A percentile compares a stretch with the other conserved stretches of the same genome.
Conservation (phyloP, 2,888 invertebrate genomes). For the Caenorhabditis wallacei region DNA sequence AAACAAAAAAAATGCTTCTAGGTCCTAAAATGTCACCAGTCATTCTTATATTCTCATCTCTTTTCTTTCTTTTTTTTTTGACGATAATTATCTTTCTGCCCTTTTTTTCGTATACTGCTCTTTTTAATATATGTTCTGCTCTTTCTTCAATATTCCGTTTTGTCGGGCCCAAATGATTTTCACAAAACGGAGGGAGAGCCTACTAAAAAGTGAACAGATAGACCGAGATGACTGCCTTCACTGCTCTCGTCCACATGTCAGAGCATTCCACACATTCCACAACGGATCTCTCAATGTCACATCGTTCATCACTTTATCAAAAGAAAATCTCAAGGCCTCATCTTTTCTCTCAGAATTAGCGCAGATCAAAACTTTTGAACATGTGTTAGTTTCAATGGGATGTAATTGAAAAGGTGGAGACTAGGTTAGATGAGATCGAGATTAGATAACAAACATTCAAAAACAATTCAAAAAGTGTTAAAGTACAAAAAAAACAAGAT, state of each 20-base stretch:
- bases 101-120: not conserved
- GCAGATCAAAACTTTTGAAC: conserved; percentile 51
- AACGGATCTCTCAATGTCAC: conserved; percentile 46
- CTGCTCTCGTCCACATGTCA: conserved; percentile 52
- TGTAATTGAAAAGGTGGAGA: conserved; percentile 8
- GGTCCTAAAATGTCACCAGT: conserved; percentile 2
- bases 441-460: not conserved
- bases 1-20: not conserved
- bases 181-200: not conserved
- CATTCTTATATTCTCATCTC: not conserved
- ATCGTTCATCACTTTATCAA: conserved; percentile 60
- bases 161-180: conserved; percentile 2
- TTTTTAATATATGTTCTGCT: conserved; percentile 20
- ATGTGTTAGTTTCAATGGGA: conserved; percentile 52
- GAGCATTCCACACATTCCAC: conserved; percentile 69
- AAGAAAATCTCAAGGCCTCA: conserved; percentile 12
- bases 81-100: conserved; percentile 32
- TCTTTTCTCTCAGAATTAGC: conserved; percentile 29
- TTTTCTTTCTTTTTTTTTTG: not conserved
- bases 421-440: not conserved
- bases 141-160: conserved; percentile 20
- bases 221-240: not conserved
- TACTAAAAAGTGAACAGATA: conserved; percentile 55
- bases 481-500: conserved; percentile 15
- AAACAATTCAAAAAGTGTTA: conserved; percentile 6